A percentile compares a stretch with the other conserved stretches of the same genome.
Evolutionary conservation across 2,113 vertebrate genomes (phyloP).

Genomic region (Nanorana parkeri): DNA sequence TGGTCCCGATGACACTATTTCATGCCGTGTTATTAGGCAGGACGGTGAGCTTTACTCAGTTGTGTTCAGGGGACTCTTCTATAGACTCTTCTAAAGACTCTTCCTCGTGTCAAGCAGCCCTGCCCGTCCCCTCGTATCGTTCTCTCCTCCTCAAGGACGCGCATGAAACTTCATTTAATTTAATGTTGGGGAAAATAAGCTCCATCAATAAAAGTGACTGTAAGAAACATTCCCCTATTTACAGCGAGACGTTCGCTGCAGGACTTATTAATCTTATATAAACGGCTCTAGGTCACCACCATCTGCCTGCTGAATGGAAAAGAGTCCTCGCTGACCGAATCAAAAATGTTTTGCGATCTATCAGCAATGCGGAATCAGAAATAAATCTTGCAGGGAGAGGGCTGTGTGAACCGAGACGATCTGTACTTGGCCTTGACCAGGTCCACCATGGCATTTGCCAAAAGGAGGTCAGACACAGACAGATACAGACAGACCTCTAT

Average conservation of each 20-base stretch:
- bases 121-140: neutral
- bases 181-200: constrained; percentile 18
- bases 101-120: neutral
- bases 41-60: neutral
- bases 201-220: constrained; percentile 12
- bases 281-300: neutral
- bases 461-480: no score
- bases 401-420: no score
- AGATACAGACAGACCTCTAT: no score
- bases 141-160: neutral
- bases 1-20: neutral
- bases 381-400: no score
- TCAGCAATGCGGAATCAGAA: no score
- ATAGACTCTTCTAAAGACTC: neutral
- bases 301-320: neutral
- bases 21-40: neutral
- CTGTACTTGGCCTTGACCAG: no score
- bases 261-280: constrained; percentile 1
- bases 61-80: neutral
- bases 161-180: neutral
- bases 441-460: no score
- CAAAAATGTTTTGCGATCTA: neutral
- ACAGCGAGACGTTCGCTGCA: neutral
- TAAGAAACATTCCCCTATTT: constrained; percentile 8
- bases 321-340: neutral